Base-by-base conservation (phyloP, 1,140 invertebrate genomes). In the Orussus abietinus region DNA sequence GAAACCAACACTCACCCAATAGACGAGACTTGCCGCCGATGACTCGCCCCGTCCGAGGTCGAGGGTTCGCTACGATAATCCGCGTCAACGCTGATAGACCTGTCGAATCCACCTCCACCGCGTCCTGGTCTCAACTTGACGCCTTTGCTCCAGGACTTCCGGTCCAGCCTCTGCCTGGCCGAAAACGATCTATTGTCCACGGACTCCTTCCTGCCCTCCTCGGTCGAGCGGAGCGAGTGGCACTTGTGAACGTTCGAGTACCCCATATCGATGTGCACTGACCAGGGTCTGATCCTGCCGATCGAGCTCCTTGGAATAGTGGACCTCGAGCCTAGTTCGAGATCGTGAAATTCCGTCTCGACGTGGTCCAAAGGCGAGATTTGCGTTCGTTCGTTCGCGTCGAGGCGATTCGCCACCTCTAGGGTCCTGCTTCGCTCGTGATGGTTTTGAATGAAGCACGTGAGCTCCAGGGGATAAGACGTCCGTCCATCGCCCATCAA, bases 111-210 rank as follows among this genome's bases (percentile, higher is more conserved):
- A 3, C 21, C 9, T 21, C 9, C 7, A 5, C 40, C 32, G 38
- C 11, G 37, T 38, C 6, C 31, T n/a, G 10, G 12, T 20, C 12
- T 34, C 30, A 12, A 47, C 29, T 28, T 11, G 7, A n/a, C 2
- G 13, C 51, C 48, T 19, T 58, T 54, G 3, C 55, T 62, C 64
- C 65, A 68, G 3, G 64, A 68, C 39, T 68, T 66, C 13, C 58
- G 46, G 32, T 46, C 39, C 1, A 41, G 9, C 30, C 21, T 50
- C 5, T 26, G 17, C 18, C 17, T 28, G 2, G 10, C 25, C 18
- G 11, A 12, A 30, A 20, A 32, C 28, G n/a, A 12, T 3, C 12
- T 2, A 7, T 20, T 9, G 9, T 41, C 21, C 58, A 32, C 1
- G 4, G 12, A 5, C 39, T 34, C 28, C n/a, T 13, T 7, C 15